phyloP scores from a whole-genome alignment of 2,797 vertebrate species.

The Sylvilagus floridanus region DNA sequence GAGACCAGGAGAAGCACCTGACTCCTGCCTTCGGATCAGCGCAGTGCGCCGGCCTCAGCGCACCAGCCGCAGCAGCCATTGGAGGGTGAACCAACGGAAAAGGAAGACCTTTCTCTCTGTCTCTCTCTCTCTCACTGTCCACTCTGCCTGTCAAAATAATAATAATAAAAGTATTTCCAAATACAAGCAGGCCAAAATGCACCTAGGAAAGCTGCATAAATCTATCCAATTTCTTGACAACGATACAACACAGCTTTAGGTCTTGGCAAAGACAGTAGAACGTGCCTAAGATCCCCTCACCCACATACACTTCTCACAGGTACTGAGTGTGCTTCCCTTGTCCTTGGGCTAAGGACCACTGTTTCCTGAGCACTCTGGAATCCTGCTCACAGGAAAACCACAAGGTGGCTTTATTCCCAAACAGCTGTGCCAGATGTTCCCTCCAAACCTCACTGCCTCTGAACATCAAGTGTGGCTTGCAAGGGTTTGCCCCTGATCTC shows the following conservation, averaged over 20 bases:
- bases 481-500: constrained; percentile 4
- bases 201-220: background rate
- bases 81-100: too few relatives aligned
- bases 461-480: constrained; percentile 4
- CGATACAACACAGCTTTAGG: background rate
- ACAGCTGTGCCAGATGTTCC: constrained; percentile 4
- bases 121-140: too few relatives aligned
- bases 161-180: constrained; percentile 44
- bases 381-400: background rate
- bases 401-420: constrained; percentile 51
- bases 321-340: background rate
- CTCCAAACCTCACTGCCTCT: constrained; percentile 15
- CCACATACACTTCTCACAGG: background rate
- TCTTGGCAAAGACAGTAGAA: background rate
- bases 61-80: too few relatives aligned
- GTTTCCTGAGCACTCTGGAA: constrained; percentile 16
- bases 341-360: background rate
- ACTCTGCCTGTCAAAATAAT: too few relatives aligned
- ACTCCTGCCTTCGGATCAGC: too few relatives aligned
- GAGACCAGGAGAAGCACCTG: too few relatives aligned
- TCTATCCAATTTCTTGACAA: constrained; percentile 5
- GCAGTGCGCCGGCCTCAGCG: too few relatives aligned
- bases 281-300: background rate
- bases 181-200: background rate
- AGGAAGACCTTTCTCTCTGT: too few relatives aligned